Evolutionary conservation across 2,113 vertebrate species (phyloP).

Genomic region (Hippocampus zosterae): DNA sequence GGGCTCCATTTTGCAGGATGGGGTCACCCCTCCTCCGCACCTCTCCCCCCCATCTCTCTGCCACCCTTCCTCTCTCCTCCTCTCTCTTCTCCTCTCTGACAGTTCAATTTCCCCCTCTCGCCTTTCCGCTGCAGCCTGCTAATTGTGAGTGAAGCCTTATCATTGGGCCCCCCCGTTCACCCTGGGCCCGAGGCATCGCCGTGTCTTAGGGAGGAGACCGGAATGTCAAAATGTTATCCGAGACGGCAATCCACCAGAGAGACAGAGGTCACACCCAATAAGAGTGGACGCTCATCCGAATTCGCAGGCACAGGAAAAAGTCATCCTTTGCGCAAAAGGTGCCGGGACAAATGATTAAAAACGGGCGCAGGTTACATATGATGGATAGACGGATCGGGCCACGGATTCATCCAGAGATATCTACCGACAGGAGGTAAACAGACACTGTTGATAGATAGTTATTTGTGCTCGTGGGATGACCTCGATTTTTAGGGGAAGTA

Average conservation of each 20-base stretch:
- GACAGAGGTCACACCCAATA: conserved; percentile 75
- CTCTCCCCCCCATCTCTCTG: conserved; percentile 9
- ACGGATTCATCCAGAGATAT: background rate
- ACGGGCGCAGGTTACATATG: background rate
- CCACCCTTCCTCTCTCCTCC: conserved; percentile 80
- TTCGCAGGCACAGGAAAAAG: conserved; percentile 26
- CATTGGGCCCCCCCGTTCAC: conserved; percentile 80
- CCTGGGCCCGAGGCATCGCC: conserved; percentile 52
- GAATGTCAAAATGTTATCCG: conserved; percentile 97
- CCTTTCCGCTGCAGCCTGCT: conserved; percentile 94
- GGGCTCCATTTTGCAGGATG: conserved; percentile 98
- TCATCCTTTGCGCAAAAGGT: conserved; percentile 12
- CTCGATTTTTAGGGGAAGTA: no score
- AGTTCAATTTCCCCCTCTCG: conserved; percentile 99
- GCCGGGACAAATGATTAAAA: background rate
- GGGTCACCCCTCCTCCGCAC: conserved; percentile 54
- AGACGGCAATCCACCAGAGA: conserved; percentile 75
- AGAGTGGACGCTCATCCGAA: conserved; percentile 75
- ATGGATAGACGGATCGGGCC: background rate
- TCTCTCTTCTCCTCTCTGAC: conserved; percentile 87
- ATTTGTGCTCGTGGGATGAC: background rate
- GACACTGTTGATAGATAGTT: no score
- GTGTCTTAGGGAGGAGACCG: conserved; percentile 81
- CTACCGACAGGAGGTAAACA: no score
- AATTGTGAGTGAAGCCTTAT: conserved; percentile 99